Conservation (phyloP, 2,113 vertebrate species). For the Zapornia atra region DNA sequence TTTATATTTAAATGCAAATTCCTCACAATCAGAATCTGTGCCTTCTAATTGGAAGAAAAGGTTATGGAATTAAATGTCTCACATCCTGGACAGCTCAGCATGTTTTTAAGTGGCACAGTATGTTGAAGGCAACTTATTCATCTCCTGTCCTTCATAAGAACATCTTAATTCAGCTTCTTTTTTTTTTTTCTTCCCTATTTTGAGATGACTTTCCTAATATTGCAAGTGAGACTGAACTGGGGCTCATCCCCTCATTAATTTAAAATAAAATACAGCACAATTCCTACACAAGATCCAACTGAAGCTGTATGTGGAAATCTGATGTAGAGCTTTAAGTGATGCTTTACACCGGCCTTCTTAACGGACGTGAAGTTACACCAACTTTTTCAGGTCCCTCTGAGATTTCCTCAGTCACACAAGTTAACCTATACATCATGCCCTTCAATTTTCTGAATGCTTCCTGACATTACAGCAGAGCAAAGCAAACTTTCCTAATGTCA, state of each 20-base stretch:
- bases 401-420: neutral
- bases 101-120: neutral
- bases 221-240: neutral
- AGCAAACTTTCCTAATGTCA: neutral
- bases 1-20: slow-evolving; percentile 37
- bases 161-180: neutral
- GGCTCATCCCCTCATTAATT: neutral
- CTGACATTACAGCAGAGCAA: neutral
- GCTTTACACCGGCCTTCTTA: neutral
- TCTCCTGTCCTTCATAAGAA: neutral
- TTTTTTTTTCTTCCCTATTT: neutral
- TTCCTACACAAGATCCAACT: neutral
- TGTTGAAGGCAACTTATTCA: neutral
- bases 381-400: neutral
- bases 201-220: neutral
- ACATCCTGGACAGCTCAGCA: neutral
- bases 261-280: neutral
- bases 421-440: neutral
- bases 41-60: slow-evolving; percentile 25
- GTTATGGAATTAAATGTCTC: neutral
- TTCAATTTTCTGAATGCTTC: neutral
- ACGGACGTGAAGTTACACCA: neutral
- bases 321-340: neutral
- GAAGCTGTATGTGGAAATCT: neutral
- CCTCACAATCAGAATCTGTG: slow-evolving; percentile 1